A percentile compares a stretch with the other conserved stretches of the same genome.
Conservation (phyloP, 2,888 invertebrate species). For the Hyppa rectilinea region DNA sequence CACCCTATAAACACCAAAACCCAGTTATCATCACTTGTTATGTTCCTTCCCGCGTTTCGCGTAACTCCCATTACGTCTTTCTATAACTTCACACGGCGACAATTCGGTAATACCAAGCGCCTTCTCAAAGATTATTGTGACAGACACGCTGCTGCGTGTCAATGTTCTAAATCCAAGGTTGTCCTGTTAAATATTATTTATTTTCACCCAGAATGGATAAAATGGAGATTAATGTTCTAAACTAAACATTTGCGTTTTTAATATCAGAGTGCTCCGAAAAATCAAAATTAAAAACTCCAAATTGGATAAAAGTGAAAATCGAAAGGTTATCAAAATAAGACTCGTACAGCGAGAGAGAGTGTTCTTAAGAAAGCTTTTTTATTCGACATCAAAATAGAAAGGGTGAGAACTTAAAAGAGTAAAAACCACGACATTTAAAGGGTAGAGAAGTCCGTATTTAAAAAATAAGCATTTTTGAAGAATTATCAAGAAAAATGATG, state of each 20-base stretch:
- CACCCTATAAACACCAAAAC: slow-evolving; percentile 14
- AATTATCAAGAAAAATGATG: neutral
- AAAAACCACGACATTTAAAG: neutral
- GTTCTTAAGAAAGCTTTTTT: neutral
- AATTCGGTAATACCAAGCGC: slow-evolving; percentile 55
- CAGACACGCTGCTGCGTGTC: neutral
- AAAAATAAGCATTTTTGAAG: neutral
- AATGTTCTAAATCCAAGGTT: neutral
- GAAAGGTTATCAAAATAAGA: neutral
- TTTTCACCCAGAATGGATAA: neutral
- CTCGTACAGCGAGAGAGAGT: neutral
- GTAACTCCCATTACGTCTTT: slow-evolving; percentile 50
- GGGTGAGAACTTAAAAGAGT: neutral
- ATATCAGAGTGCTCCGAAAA: neutral
- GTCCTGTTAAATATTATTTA: neutral
- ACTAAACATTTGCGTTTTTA: neutral
- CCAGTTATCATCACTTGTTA: slow-evolving; percentile 40
- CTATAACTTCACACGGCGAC: slow-evolving; percentile 55
- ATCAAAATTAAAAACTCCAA: neutral
- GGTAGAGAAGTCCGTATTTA: neutral
- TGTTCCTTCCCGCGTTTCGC: slow-evolving; percentile 26
- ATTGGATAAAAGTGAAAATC: neutral
- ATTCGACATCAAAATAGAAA: neutral
- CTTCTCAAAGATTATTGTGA: slow-evolving; percentile 46
- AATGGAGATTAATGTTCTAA: too few species aligned